Conservation (phyloP, 2,113 vertebrate species). For the Heptranchias perlo region DNA sequence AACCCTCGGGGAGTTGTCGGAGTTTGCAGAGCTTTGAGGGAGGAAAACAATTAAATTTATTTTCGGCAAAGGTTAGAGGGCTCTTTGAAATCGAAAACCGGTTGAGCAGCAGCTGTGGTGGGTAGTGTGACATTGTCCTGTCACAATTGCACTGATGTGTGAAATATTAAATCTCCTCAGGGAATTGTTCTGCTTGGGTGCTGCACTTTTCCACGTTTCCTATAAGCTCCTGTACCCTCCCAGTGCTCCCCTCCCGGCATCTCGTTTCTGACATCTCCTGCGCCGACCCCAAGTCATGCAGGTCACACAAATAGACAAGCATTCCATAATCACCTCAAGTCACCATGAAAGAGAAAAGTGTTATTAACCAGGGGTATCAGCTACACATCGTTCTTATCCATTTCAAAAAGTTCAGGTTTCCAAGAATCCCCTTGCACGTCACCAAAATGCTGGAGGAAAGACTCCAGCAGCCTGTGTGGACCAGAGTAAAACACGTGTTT, state of each 20-base stretch:
- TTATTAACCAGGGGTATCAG: neutral
- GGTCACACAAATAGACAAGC: slow-evolving; percentile 19
- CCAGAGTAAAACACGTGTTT: neutral
- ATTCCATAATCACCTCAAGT: neutral
- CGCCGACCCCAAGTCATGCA: neutral
- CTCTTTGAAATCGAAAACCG: slow-evolving; percentile 55
- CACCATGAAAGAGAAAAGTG: neutral
- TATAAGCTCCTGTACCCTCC: slow-evolving; percentile 5
- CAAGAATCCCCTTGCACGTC: neutral
- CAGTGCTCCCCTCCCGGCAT: neutral
- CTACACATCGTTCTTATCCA: neutral
- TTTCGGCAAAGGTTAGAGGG: slow-evolving; percentile 44
- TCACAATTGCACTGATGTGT: accelerated
- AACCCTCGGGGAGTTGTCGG: slow-evolving; percentile 44
- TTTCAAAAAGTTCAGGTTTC: neutral
- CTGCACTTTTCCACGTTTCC: slow-evolving; percentile 1
- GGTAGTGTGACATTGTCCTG: neutral
- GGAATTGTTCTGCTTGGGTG: accelerated
- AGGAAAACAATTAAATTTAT: slow-evolving; percentile 46
- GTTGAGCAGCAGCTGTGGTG: slow-evolving; percentile 45
- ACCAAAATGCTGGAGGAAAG: neutral
- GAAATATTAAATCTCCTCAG: neutral
- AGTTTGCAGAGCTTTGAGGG: slow-evolving; percentile 44
- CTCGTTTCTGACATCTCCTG: slow-evolving; percentile 7
- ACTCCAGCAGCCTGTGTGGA: neutral